phyloP scores from a whole-genome alignment of 92 coral and sea anemone species.

The Siderastrea radians region DNA sequence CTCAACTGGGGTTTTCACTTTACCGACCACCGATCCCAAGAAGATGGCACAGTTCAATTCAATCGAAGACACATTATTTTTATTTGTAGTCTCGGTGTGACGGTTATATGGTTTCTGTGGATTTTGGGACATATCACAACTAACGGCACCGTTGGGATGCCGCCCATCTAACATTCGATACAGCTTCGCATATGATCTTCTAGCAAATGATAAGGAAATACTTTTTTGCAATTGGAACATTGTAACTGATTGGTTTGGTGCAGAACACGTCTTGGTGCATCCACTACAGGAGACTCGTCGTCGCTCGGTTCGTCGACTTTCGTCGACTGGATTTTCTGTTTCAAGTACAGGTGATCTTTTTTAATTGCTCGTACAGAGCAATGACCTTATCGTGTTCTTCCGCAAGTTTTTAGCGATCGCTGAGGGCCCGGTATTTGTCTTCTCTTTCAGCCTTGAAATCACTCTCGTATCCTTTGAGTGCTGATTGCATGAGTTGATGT shows the following conservation, averaged over 20 bases:
- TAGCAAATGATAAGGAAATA: background rate
- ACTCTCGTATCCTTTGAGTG: background rate
- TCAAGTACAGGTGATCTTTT: background rate
- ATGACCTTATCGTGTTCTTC: background rate
- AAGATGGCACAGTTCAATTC: too few relatives aligned
- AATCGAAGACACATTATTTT: too few relatives aligned
- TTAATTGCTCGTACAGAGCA: background rate
- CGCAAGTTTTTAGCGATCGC: background rate
- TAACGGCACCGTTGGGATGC: too few relatives aligned
- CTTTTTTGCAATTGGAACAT: background rate
- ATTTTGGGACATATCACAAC: too few relatives aligned
- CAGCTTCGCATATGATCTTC: conserved; percentile 10
- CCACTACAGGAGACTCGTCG: too few relatives aligned
- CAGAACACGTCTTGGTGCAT: too few relatives aligned
- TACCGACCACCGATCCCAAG: too few relatives aligned
- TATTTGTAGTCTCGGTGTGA: too few relatives aligned
- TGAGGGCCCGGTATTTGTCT: background rate
- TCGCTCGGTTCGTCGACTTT: too few relatives aligned
- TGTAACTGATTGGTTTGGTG: background rate
- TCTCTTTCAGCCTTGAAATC: background rate
- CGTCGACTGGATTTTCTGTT: background rate
- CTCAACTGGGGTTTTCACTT: too few relatives aligned
- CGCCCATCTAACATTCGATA: background rate
- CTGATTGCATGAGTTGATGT: background rate
- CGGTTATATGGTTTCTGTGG: too few relatives aligned